Conservation (phyloP, 2,888 invertebrate genomes). For the Heliconius ethilla region DNA sequence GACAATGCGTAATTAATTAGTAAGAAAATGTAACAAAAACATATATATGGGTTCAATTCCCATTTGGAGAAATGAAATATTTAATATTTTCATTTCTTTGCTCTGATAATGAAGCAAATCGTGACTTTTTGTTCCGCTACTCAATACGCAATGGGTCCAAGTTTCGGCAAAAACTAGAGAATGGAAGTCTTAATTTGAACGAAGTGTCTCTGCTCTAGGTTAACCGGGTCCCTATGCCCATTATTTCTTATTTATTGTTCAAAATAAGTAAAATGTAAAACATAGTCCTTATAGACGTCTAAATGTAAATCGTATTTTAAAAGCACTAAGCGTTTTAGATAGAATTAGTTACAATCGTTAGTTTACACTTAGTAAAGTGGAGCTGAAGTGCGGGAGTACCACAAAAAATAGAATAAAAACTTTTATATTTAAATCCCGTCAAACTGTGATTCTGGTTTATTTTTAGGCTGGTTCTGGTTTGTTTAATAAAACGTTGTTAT, state of each 20-base stretch:
- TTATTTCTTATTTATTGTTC: neutral
- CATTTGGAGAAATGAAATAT: neutral
- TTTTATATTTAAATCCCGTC: constrained; percentile 1
- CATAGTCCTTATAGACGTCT: neutral
- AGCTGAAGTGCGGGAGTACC: neutral
- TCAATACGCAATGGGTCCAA: neutral
- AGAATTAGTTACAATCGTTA: constrained; percentile 14
- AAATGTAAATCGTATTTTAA: neutral
- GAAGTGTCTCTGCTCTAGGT: no score
- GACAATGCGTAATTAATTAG: no score
- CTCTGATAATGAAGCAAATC: neutral
- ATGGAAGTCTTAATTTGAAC: no score
- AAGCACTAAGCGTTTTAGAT: neutral
- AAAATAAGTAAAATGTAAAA: neutral
- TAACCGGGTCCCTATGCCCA: no score
- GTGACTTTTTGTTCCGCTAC: neutral
- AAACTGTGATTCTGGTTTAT: neutral
- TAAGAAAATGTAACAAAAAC: no score
- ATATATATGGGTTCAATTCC: neutral
- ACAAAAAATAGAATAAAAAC: constrained; percentile 1
- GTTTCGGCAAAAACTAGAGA: no score
- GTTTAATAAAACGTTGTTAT: neutral
- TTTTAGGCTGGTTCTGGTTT: neutral
- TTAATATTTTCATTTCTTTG: neutral
- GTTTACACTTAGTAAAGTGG: constrained; percentile 9